Evolutionary conservation across 1,140 invertebrate species (phyloP).

Genomic region (Ridgeia piscesae): DNA sequence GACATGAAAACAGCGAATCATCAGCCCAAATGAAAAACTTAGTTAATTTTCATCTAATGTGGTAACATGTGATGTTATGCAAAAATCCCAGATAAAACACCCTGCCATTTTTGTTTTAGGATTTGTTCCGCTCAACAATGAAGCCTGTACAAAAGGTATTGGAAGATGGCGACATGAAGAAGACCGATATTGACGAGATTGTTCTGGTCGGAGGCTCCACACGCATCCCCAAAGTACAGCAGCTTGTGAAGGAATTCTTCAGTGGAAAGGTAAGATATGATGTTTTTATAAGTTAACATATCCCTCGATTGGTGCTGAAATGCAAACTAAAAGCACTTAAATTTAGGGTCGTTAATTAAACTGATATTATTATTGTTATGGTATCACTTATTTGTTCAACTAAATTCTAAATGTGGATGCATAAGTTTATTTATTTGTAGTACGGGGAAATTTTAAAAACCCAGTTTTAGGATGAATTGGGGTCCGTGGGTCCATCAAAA

Average conservation of each 20-base stretch:
- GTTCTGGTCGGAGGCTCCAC: slow-evolving; percentile 98
- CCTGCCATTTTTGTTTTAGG: slow-evolving; percentile 55
- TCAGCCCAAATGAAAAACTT: not conserved
- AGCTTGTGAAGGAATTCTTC: slow-evolving; percentile 98
- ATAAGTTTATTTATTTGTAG: no score
- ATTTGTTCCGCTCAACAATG: slow-evolving; percentile 96
- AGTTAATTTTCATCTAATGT: not conserved
- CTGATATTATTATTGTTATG: no score
- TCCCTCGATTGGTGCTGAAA: not conserved
- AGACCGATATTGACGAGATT: slow-evolving; percentile 98
- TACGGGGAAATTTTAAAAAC: no score
- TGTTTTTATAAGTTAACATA: not conserved
- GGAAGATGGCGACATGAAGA: slow-evolving; percentile 98
- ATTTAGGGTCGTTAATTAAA: no score
- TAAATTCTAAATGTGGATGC: not conserved
- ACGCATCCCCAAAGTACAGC: slow-evolving; percentile 98
- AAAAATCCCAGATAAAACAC: no score
- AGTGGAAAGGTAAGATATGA: slow-evolving; percentile 72
- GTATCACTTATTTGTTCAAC: not conserved
- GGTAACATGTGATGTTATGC: no score
- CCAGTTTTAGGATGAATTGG: no score
- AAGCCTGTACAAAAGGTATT: slow-evolving; percentile 83
- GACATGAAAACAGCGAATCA: not conserved
- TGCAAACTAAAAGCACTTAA: no score
- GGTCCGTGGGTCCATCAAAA: no score